A percentile compares a stretch with the other conserved stretches of the same genome.
Evolutionary conservation across 2,888 invertebrate species (phyloP).

Genomic region (Watsonalla binaria): DNA sequence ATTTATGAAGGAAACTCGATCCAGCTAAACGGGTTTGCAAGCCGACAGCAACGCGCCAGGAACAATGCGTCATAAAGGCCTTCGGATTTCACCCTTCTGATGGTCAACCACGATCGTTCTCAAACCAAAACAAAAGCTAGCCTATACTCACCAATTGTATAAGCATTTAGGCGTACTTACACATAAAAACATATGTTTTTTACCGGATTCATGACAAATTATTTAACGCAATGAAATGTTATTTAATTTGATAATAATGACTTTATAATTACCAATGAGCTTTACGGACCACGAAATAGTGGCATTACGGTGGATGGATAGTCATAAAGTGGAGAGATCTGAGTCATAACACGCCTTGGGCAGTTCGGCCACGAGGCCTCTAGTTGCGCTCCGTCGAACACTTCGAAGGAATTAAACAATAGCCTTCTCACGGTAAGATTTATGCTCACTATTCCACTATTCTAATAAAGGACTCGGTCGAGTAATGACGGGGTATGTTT

Average conservation of each 20-base stretch:
- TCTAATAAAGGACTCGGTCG: slow-evolving; percentile 13
- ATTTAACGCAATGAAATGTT: slow-evolving; percentile 3
- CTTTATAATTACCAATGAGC: slow-evolving; percentile 15
- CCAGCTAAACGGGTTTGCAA: slow-evolving; percentile 44
- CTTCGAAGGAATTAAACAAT: slow-evolving; percentile 57
- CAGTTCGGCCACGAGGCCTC: slow-evolving; percentile 29
- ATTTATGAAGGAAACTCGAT: slow-evolving; percentile 45
- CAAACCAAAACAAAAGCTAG: neutral
- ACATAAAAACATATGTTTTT: neutral
- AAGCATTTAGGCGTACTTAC: neutral
- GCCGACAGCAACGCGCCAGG: slow-evolving; percentile 16
- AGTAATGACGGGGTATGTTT: slow-evolving; percentile 3
- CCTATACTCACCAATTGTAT: neutral
- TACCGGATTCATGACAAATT: neutral
- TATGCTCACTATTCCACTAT: slow-evolving; percentile 45
- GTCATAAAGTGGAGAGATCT: slow-evolving; percentile 21
- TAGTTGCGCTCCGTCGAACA: slow-evolving; percentile 53
- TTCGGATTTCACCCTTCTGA: slow-evolving; percentile 15
- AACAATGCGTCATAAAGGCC: slow-evolving; percentile 47
- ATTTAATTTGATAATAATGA: slow-evolving; percentile 11
- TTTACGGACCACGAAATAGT: slow-evolving; percentile 15
- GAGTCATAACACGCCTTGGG: slow-evolving; percentile 39
- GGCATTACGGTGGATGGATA: slow-evolving; percentile 11
- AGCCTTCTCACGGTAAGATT: slow-evolving; percentile 48
- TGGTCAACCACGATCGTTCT: neutral